Base-by-base conservation (phyloP, 2,113 vertebrate genomes). In the Cisticola juncidis region DNA sequence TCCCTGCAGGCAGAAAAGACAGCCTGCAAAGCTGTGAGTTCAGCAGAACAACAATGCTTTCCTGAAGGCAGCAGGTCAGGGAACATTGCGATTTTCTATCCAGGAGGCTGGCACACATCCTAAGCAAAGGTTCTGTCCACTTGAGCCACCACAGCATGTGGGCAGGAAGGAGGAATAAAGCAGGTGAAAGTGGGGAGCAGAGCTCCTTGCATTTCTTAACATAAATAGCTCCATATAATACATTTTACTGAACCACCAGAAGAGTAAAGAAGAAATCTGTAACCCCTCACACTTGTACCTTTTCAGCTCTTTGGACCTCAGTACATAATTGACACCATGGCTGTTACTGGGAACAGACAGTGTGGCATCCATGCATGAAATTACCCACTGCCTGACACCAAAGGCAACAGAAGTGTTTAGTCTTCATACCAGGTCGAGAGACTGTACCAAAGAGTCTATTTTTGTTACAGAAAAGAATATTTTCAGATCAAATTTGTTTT, bases 401-500 rank as follows among this genome's bases (percentile, higher is more conserved):
- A 73, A 62, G 42, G 60, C 33, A 47, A 66, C 22, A 68, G 17
- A 79, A 73, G 58, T 1, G 1, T 38, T 73, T 62, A 60, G 18
- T n/a, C 66, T 53, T 64, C 65, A 74, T 47, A 60, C 71, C 70
- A 69, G 53, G 29, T 60, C 17, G 14, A 90, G 38, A 70, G 23
- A 64, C 42, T 77, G 47, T 33, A 93, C 4, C 29, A 53, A 42
- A 54, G 2, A 62, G 44, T n/a, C 64, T 84, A 28, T 90, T 94
- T 88, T 85, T 82, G 38, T 42, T 72, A 86, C 2, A 4, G 66
- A 62, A 72, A 91, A 80, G 3, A 94, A 71, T 45, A 48, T 80
- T 92, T 92, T 72, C 64, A 58, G 54, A 88, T 51, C 48, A 57
- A 48, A 69, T 79, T 65, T 81, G 48, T 91, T 94, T 90, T 58